Evolutionary conservation across 2,797 vertebrate species (phyloP), one percentile per base, ranked within the genome.

Genomic region (Trachops cirrhosus): DNA sequence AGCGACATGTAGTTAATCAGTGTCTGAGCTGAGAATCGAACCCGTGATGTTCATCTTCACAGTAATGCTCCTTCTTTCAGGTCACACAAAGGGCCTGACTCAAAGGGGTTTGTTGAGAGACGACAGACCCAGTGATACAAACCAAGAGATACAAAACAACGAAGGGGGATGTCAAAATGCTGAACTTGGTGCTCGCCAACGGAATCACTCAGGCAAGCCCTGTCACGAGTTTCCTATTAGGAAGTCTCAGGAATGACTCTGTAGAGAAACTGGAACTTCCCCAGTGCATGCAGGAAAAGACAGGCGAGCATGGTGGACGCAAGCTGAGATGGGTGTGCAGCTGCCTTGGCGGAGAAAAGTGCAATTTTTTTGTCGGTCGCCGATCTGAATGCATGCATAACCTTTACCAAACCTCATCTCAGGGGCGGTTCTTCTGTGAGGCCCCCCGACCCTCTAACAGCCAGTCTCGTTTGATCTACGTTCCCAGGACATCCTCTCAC

Each of bases 301-400:
- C 2, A 29, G 37, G 3, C 1, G 71, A 83, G 15, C 14, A 16
- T 39, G 46, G 22, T 15, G 19, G 24, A 6, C 6, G 5, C 10
- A 34, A 15, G 41, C 24, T 26, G 22, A 41, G 24, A 15, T 9
- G 21, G 3, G 10, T 7, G 7, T 4, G 24, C 24, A 15, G 1
- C 2, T 22, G 16, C n/a, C 39, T 16, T 34, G 48, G 29, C 0
- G 1, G 12, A 22, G 10, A 9, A 0, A 6, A 0, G 6, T 37
- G 39, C 9, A 26, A 11, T 50, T 4, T 16, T 12, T 14, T 4
- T 18, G 8, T 32, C n/a, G 32, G 29, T 62, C 71, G 10, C 37
- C 9, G 34, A 41, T 14, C 7, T 37, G 59, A 71, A 32, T 59
- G 34, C 22, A 22, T 29, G 16, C 46, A 62, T 0, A 39, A 1